Percentiles rank a stretch among this genome's conserved stretches.
These are phyloP conservation scores for Falco punctatus DNA, from an alignment of 2,113 vertebrate genomes.

Conservation along the genomic window DNA sequence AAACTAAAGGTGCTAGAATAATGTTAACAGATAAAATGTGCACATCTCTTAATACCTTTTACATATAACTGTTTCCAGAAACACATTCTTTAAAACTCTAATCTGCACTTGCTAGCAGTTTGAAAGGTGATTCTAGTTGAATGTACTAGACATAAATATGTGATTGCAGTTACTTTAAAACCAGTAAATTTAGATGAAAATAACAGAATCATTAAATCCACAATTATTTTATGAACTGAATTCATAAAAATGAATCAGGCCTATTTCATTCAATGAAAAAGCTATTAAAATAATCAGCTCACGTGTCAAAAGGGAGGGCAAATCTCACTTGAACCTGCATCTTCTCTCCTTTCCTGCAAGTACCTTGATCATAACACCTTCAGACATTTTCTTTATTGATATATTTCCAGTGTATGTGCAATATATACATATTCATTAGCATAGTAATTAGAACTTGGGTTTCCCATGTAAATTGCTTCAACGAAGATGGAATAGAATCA, in stretches of 20 bases:
- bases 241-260: neutral
- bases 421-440: slow-evolving; percentile 1
- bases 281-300: neutral
- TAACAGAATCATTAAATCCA: neutral
- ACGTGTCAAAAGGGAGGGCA: neutral
- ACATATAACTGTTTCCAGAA: neutral
- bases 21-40: neutral
- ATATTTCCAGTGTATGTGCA: neutral
- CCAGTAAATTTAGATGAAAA: neutral
- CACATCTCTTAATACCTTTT: neutral
- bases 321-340: neutral
- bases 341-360: neutral
- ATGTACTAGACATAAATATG: neutral
- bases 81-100: neutral
- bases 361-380: neutral
- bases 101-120: neutral
- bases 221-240: neutral
- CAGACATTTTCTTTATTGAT: neutral
- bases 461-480: slow-evolving; percentile 2
- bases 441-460: neutral
- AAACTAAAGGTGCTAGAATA: neutral
- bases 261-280: neutral
- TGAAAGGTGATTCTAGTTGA: neutral
- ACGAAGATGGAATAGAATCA: neutral
- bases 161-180: neutral